These are phyloP conservation scores for Arenaria interpres DNA, from an alignment of 2,113 vertebrate genomes.

Conservation along the genomic window DNA sequence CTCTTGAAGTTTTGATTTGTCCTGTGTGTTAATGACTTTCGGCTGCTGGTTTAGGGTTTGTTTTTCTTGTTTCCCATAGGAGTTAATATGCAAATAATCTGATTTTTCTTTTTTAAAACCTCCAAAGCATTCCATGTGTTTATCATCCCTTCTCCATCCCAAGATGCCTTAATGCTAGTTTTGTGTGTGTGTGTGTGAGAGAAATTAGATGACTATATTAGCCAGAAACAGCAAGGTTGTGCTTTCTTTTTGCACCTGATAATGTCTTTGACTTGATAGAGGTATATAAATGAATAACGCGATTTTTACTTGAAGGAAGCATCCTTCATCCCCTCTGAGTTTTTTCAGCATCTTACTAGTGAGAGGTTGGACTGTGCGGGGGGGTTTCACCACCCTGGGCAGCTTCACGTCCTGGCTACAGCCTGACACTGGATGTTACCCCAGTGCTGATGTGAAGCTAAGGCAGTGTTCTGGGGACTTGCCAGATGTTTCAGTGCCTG, in stretches of 20 bases:
- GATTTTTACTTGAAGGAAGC: not conserved
- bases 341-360: not conserved
- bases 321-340: not conserved
- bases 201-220: accelerated
- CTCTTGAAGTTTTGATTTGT: not conserved
- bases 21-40: not conserved
- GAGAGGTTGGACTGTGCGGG: too few species aligned
- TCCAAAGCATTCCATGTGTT: not conserved
- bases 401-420: accelerated
- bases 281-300: accelerated
- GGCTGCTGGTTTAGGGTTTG: not conserved
- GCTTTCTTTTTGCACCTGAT: not conserved
- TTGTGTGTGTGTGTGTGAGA: not conserved
- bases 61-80: not conserved
- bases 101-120: not conserved
- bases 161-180: not conserved
- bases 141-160: not conserved
- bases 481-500: accelerated
- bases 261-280: not conserved
- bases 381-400: not conserved
- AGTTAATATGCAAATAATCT: not conserved
- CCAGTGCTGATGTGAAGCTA: not conserved
- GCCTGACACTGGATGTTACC: not conserved
- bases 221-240: not conserved
- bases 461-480: not conserved